These are phyloP conservation scores for Hydrozoanthus gracilis DNA, from an alignment of 92 coral and sea anemone species.

Conservation along the genomic window DNA sequence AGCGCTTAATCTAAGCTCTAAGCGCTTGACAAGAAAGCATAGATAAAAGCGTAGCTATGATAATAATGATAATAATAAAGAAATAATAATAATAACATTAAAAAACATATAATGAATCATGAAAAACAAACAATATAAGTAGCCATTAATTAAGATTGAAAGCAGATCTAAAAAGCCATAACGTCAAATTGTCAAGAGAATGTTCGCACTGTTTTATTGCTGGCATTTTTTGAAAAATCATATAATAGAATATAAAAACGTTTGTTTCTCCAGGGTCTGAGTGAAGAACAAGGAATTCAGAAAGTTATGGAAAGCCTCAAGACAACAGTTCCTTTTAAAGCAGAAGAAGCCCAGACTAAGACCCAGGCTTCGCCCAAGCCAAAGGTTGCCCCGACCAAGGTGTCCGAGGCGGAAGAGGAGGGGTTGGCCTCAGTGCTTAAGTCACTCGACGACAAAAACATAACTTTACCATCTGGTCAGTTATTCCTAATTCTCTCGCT, in stretches of 20 bases:
- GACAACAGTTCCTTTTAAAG: conserved; percentile 32
- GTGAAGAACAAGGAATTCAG: conserved; percentile 38
- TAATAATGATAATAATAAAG: too few relatives aligned
- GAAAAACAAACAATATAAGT: too few relatives aligned
- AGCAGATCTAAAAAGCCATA: too few relatives aligned
- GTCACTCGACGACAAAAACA: conserved; percentile 35
- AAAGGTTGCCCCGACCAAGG: conserved; percentile 19
- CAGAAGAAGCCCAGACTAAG: background rate
- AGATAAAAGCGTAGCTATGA: too few relatives aligned
- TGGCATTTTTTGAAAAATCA: too few relatives aligned
- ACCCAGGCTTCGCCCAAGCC: conserved; percentile 29
- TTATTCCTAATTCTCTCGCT: background rate
- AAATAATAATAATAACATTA: too few relatives aligned
- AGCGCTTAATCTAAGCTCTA: too few relatives aligned
- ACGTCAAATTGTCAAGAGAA: too few relatives aligned
- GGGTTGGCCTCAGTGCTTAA: conserved; percentile 48
- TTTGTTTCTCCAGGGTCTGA: conserved; percentile 13
- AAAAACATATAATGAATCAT: too few relatives aligned
- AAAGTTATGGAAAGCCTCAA: conserved; percentile 46
- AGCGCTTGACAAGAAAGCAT: too few relatives aligned
- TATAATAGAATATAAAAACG: background rate
- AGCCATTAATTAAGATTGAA: too few relatives aligned
- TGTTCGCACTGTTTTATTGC: too few relatives aligned
- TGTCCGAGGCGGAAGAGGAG: conserved; percentile 19
- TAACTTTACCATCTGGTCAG: conserved; percentile 51